phyloP scores from a whole-genome alignment of 2,797 vertebrate species.

The Sus cebifrons region DNA sequence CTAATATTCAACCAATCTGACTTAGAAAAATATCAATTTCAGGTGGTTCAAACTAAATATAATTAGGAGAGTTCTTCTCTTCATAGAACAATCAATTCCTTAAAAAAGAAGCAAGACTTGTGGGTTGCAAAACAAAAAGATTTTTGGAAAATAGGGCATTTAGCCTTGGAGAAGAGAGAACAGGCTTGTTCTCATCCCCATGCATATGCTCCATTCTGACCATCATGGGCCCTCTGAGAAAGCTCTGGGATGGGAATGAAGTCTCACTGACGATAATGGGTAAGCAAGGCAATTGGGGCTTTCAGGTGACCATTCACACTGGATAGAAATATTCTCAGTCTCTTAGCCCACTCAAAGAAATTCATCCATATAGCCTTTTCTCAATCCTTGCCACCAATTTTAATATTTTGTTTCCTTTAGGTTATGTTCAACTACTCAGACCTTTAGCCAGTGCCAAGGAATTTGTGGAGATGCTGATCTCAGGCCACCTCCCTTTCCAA shows the following conservation, averaged over 20 bases:
- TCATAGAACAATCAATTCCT: conserved; percentile 62
- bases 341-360: conserved; percentile 46
- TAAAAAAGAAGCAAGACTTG: conserved; percentile 59
- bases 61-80: conserved; percentile 52
- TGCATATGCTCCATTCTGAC: background rate
- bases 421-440: background rate
- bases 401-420: conserved; percentile 49
- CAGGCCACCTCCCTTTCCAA: background rate
- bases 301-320: background rate
- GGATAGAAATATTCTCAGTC: background rate
- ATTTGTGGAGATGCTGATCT: background rate
- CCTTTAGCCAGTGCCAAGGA: conserved; percentile 47
- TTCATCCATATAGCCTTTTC: background rate
- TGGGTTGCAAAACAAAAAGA: conserved; percentile 59
- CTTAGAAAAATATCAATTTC: conserved; percentile 50
- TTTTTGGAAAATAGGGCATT: conserved; percentile 59
- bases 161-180: conserved; percentile 28
- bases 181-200: background rate
- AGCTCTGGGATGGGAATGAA: conserved; percentile 20
- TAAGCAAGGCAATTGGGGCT: background rate
- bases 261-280: background rate
- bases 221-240: background rate
- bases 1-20: conserved; percentile 24
- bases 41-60: conserved; percentile 67
- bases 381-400: conserved; percentile 11